Evolutionary conservation across 2,888 invertebrate species (phyloP).

Genomic region (Lochmaea crataegi): DNA sequence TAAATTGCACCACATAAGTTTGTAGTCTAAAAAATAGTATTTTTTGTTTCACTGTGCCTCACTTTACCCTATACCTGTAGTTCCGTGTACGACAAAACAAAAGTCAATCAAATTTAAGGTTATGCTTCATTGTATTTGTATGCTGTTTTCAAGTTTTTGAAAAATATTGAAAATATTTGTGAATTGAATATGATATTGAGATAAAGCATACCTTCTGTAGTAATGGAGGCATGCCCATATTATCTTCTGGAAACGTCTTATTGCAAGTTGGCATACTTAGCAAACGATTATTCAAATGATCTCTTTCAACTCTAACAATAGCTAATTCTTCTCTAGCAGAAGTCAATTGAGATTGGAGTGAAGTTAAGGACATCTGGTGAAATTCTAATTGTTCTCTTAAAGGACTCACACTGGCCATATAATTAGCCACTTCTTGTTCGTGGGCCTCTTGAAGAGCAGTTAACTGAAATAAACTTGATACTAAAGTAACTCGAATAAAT

Average conservation of each 20-base stretch:
- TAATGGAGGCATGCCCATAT: constrained; percentile 50
- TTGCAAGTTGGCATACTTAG: constrained; percentile 44
- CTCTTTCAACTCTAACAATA: constrained; percentile 68
- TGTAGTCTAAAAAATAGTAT: no score
- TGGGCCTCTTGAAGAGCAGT: constrained; percentile 81
- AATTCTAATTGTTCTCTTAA: constrained; percentile 72
- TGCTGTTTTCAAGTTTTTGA: no score
- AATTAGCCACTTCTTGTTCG: constrained; percentile 77
- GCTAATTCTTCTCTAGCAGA: constrained; percentile 66
- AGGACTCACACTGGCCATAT: constrained; percentile 71
- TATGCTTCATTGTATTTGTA: no score
- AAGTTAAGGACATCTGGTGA: constrained; percentile 70
- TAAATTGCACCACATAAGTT: no score
- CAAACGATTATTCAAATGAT: constrained; percentile 66
- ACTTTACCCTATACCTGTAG: no score
- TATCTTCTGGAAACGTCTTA: constrained; percentile 33
- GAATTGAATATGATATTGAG: no score
- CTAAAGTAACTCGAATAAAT: no score
- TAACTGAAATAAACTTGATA: constrained; percentile 67
- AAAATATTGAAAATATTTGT: no score
- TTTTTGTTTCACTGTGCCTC: no score
- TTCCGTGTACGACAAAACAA: no score
- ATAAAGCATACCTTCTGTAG: constrained; percentile 55
- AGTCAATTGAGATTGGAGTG: constrained; percentile 61
- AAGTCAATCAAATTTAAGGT: no score